Percentiles rank a stretch among this genome's conserved stretches.
Evolutionary conservation across 2,888 invertebrate species (phyloP).

Genomic region (Copidosoma aretas): DNA sequence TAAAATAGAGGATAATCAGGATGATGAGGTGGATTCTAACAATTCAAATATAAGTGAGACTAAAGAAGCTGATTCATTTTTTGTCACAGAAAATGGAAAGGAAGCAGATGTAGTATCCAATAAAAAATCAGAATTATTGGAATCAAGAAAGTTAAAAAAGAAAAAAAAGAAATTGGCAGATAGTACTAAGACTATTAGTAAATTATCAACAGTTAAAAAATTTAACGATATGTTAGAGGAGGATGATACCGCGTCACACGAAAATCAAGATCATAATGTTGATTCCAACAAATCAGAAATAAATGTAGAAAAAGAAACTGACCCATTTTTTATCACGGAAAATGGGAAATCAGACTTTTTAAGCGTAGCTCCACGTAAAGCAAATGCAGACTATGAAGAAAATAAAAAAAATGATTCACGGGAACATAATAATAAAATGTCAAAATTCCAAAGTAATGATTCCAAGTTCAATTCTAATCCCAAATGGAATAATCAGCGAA

Average conservation of each 20-base stretch:
- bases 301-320: slow-evolving; percentile 43
- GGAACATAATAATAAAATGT: slow-evolving; percentile 34
- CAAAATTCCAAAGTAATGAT: slow-evolving; percentile 11
- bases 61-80: no score
- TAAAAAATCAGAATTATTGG: neutral
- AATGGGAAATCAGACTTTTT: slow-evolving; percentile 47
- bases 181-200: slow-evolving; percentile 39
- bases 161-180: slow-evolving; percentile 8
- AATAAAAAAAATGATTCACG: slow-evolving; percentile 22
- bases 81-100: slow-evolving; percentile 2
- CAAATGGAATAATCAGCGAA: slow-evolving; percentile 7
- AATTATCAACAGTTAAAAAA: slow-evolving; percentile 52
- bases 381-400: slow-evolving; percentile 22
- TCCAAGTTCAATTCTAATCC: slow-evolving; percentile 8
- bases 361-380: slow-evolving; percentile 46
- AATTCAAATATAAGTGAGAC: no score
- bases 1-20: no score
- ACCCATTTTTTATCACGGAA: slow-evolving; percentile 53
- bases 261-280: neutral
- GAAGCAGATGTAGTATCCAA: slow-evolving; percentile 36
- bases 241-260: slow-evolving; percentile 11
- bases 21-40: no score
- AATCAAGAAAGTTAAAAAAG: slow-evolving; percentile 11
- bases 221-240: slow-evolving; percentile 49
- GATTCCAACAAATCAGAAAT: neutral